These are phyloP conservation scores for Epinephelus awoara DNA, from an alignment of 2,797 vertebrate genomes.

Conservation along the genomic window DNA sequence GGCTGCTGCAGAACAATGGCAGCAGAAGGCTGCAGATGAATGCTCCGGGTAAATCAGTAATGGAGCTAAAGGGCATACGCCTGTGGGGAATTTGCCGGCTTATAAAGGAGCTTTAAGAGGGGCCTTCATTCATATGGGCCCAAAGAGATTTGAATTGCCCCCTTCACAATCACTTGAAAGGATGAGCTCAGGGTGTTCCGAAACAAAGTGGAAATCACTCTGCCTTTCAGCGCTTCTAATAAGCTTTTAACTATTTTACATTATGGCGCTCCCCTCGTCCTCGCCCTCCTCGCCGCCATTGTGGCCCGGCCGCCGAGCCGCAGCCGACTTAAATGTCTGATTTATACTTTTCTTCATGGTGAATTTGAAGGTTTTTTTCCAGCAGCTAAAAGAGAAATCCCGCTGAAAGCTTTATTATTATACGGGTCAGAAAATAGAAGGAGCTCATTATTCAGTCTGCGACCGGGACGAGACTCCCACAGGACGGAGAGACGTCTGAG, in stretches of 20 bases:
- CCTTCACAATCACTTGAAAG: constrained; percentile 98
- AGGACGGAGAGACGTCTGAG: not conserved
- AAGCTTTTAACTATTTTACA: constrained; percentile 98
- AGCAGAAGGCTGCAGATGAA: constrained; percentile 96
- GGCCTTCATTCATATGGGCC: constrained; percentile 93
- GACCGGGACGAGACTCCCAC: constrained; percentile 5
- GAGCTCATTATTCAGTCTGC: constrained; percentile 68
- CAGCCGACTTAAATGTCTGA: constrained; percentile 86
- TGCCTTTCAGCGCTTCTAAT: constrained; percentile 94
- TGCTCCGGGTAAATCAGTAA: constrained; percentile 97
- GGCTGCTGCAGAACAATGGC: constrained; percentile 85
- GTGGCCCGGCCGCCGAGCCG: constrained; percentile 78
- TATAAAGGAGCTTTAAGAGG: constrained; percentile 93
- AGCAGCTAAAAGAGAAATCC: constrained; percentile 71
- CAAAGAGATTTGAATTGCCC: constrained; percentile 94
- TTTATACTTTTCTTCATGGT: constrained; percentile 92
- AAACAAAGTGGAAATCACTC: constrained; percentile 97
- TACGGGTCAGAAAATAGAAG: constrained; percentile 65
- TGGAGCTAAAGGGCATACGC: constrained; percentile 96
- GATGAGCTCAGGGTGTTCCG: constrained; percentile 92
- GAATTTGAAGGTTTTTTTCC: constrained; percentile 82
- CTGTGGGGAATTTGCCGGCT: constrained; percentile 92
- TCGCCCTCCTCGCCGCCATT: constrained; percentile 70
- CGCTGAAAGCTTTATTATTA: constrained; percentile 86
- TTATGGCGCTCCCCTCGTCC: constrained; percentile 85